Conservation (phyloP, 2,113 vertebrate genomes). For the Scartelaos histophorus region DNA sequence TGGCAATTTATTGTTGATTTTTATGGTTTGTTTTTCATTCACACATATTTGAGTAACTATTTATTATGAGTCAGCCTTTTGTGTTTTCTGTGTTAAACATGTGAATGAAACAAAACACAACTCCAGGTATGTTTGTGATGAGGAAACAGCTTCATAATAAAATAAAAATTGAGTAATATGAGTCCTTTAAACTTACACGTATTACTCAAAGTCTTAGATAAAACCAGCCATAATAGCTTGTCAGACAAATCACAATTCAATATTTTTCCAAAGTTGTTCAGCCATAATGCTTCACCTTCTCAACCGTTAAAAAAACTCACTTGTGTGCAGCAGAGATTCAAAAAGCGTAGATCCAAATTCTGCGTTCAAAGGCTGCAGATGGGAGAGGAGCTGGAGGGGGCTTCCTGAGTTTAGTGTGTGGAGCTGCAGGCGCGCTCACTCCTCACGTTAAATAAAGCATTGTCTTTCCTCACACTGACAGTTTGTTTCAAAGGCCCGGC, state of each 20-base stretch:
- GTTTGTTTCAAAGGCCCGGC: constrained; percentile 14
- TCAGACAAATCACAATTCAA: neutral
- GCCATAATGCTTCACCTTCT: constrained; percentile 11
- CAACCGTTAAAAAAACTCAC: constrained; percentile 18
- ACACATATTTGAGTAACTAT: no score
- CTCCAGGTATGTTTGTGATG: no score
- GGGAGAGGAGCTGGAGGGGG: constrained; percentile 23
- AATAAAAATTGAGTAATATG: no score
- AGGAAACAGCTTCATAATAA: no score
- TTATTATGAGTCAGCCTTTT: no score
- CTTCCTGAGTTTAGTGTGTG: constrained; percentile 24
- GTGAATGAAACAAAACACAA: no score
- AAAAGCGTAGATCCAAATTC: constrained; percentile 31
- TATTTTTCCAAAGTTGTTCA: neutral
- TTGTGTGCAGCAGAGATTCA: constrained; percentile 10
- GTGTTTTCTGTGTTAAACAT: no score
- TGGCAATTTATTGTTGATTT: no score
- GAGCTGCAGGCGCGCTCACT: constrained; percentile 19
- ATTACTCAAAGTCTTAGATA: no score
- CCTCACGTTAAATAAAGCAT: constrained; percentile 9
- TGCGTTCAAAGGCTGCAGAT: constrained; percentile 34
- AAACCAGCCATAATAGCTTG: no score
- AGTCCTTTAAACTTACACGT: no score
- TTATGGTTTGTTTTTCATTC: no score
- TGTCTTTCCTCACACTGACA: constrained; percentile 5